phyloP scores from a whole-genome alignment of 2,888 invertebrate genomes.

The Eristalis intricaria region DNA sequence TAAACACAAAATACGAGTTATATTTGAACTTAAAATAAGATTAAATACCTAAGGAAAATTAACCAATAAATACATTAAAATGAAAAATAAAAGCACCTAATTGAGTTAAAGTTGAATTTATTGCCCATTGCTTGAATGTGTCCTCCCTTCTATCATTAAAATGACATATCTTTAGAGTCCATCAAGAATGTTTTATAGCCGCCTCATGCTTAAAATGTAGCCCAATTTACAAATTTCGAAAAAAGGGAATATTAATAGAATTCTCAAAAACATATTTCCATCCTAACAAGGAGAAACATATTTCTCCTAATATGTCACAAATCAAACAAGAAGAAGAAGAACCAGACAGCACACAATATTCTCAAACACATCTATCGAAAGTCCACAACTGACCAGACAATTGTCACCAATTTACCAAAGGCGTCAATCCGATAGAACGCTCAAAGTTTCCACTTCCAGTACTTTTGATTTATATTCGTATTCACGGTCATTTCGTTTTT shows the following conservation, averaged over 20 bases:
- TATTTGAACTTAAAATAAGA: no score
- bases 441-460: constrained; percentile 5
- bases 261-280: constrained; percentile 48
- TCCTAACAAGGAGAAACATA: constrained; percentile 36
- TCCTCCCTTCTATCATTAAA: not conserved
- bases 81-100: no score
- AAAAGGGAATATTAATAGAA: constrained; percentile 1
- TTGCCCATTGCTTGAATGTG: not conserved
- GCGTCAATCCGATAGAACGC: constrained; percentile 50
- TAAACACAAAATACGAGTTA: no score
- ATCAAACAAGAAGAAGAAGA: not conserved
- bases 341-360: constrained; percentile 7
- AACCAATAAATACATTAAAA: not conserved
- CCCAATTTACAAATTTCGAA: not conserved
- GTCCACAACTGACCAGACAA: constrained; percentile 53
- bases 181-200: not conserved
- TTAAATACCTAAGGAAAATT: no score
- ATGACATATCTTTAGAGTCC: not conserved
- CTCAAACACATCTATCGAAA: constrained; percentile 3
- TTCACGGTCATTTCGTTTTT: constrained; percentile 22
- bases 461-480: constrained; percentile 42
- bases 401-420: constrained; percentile 37
- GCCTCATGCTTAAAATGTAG: not conserved
- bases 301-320: constrained; percentile 31
- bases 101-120: no score